A percentile compares a stretch with the other conserved stretches of the same genome.
Conservation (phyloP, 2,797 vertebrate genomes). For the Phoxinus dragarum region DNA sequence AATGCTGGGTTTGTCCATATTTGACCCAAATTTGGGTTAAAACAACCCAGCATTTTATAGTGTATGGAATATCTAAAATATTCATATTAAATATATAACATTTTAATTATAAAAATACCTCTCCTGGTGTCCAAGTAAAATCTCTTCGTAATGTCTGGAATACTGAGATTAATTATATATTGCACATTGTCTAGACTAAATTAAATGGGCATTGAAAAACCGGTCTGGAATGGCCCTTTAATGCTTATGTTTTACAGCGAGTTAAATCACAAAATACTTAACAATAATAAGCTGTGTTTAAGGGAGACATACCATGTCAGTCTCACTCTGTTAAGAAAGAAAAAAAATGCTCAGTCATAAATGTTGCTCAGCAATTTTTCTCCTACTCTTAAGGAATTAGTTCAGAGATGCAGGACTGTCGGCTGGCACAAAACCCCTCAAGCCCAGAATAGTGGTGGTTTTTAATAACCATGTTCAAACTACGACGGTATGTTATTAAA, state of each 20-base stretch:
- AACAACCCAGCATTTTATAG: too few relatives aligned
- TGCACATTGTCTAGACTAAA: slow-evolving; percentile 29
- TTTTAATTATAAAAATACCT: neutral
- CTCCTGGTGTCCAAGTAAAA: neutral
- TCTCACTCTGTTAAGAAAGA: neutral
- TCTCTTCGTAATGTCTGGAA: neutral
- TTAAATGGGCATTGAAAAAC: slow-evolving; percentile 13
- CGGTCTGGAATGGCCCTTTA: neutral
- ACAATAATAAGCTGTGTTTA: neutral
- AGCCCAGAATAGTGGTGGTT: slow-evolving; percentile 68
- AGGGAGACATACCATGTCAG: slow-evolving; percentile 22
- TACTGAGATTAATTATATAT: neutral
- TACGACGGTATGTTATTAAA: slow-evolving; percentile 72
- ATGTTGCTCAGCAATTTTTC: slow-evolving; percentile 37
- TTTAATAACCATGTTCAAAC: slow-evolving; percentile 72
- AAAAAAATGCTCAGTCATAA: slow-evolving; percentile 46
- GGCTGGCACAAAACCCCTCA: slow-evolving; percentile 57
- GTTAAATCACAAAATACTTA: slow-evolving; percentile 15
- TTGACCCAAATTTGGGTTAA: too few relatives aligned
- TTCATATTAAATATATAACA: neutral
- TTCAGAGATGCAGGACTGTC: slow-evolving; percentile 43
- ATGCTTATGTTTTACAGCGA: neutral
- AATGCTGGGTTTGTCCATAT: too few relatives aligned
- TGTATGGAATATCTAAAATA: too few relatives aligned
- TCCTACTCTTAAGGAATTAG: slow-evolving; percentile 51